Conservation (phyloP, 2,888 invertebrate species). For the Nebria brevicollis region DNA sequence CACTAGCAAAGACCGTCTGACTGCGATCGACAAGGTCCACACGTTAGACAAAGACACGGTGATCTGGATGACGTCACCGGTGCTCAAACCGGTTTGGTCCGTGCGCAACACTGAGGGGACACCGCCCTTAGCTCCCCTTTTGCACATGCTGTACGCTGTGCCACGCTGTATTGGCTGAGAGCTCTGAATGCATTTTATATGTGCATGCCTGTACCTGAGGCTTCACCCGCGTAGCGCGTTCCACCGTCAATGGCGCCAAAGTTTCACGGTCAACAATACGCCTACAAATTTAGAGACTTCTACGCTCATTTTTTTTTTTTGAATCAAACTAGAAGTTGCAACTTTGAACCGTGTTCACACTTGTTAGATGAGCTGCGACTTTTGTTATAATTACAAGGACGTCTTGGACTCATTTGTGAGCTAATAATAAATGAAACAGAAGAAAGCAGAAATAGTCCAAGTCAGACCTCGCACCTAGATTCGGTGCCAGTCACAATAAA, state of each 20-base stretch:
- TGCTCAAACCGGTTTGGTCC: slow-evolving; percentile 7
- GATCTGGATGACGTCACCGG: slow-evolving; percentile 13
- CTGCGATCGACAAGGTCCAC: background rate
- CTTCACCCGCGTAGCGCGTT: background rate
- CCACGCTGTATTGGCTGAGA: background rate
- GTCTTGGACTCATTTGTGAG: background rate
- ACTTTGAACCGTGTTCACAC: background rate
- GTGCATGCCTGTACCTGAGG: background rate
- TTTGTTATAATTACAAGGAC: background rate
- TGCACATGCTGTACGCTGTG: background rate
- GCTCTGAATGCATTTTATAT: background rate
- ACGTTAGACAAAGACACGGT: background rate
- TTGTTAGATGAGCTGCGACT: background rate
- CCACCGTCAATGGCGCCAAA: background rate
- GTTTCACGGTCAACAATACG: background rate
- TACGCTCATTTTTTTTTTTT: background rate
- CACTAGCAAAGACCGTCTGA: background rate
- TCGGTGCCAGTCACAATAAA: background rate
- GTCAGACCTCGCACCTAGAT: background rate
- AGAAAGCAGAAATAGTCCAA: background rate
- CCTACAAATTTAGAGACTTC: background rate
- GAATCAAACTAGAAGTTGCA: background rate
- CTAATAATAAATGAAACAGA: background rate
- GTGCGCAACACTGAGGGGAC: slow-evolving; percentile 6
- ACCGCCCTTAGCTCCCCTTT: slow-evolving; percentile 9